Evolutionary conservation across 1,140 invertebrate genomes (phyloP).

Genomic region (Orius laevigatus): DNA sequence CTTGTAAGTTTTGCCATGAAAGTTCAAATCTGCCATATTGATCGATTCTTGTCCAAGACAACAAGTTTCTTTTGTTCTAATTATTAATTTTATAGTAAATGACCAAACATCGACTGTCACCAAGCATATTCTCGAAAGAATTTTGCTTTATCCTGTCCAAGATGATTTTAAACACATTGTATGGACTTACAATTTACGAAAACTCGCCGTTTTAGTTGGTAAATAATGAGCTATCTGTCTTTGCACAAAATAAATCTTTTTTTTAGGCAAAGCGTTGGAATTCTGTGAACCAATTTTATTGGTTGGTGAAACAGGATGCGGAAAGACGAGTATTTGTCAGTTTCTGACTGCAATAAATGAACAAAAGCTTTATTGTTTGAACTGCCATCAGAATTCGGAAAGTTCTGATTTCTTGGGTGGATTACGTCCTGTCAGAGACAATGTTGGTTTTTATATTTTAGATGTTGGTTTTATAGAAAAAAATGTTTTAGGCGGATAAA

Average conservation of each 20-base stretch:
- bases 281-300: slow-evolving; percentile 90
- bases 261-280: slow-evolving; percentile 53
- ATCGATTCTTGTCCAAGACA: too few relatives aligned
- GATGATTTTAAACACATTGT: slow-evolving; percentile 64
- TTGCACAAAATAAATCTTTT: slow-evolving; percentile 5
- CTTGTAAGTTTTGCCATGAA: slow-evolving; percentile 27
- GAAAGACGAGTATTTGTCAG: slow-evolving; percentile 95
- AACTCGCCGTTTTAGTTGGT: slow-evolving; percentile 78
- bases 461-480: neutral
- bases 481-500: slow-evolving; percentile 3
- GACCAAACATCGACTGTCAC: slow-evolving; percentile 56
- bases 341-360: slow-evolving; percentile 51
- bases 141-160: slow-evolving; percentile 29
- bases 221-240: slow-evolving; percentile 16
- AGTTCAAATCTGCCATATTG: too few relatives aligned
- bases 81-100: slow-evolving; percentile 16
- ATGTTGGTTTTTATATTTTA: slow-evolving; percentile 5
- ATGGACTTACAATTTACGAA: slow-evolving; percentile 82
- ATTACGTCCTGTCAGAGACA: slow-evolving; percentile 70
- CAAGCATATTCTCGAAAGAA: slow-evolving; percentile 46
- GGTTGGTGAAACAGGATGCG: slow-evolving; percentile 96
- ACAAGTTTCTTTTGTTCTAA: too few relatives aligned
- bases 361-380: slow-evolving; percentile 60
- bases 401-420: slow-evolving; percentile 95
- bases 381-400: slow-evolving; percentile 98